Percentiles rank a stretch among this genome's conserved stretches.
Evolutionary conservation across 2,113 vertebrate genomes (phyloP).

Genomic region (Syrrhaptes paradoxus): DNA sequence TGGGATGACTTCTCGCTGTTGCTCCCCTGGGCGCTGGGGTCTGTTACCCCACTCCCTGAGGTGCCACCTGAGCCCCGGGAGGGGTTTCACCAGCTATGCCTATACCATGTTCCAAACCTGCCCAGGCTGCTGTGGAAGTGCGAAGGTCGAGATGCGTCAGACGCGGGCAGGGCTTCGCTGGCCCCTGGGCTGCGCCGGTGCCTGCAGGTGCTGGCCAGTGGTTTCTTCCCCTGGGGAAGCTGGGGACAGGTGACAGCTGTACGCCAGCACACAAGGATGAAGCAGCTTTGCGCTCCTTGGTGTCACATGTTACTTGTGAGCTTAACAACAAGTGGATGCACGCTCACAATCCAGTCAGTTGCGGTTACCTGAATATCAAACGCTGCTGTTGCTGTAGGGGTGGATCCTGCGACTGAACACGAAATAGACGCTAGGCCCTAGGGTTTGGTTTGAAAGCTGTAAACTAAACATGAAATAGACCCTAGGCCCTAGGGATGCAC

Average conservation of each 20-base stretch:
- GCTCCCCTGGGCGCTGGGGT: neutral
- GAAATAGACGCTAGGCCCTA: no score
- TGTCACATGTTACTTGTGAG: neutral
- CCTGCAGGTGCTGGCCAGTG: rapidly evolving
- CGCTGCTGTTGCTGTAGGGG: neutral
- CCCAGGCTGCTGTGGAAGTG: rapidly evolving
- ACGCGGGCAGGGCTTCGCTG: rapidly evolving
- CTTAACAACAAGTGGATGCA: neutral
- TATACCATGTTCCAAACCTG: rapidly evolving
- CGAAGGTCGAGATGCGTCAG: rapidly evolving
- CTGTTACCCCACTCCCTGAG: rapidly evolving
- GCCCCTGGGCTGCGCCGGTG: rapidly evolving
- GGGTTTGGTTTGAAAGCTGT: no score
- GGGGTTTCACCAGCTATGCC: neutral
- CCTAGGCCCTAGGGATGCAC: neutral
- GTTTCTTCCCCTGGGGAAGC: neutral
- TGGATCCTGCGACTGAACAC: neutral
- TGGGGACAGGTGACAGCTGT: neutral
- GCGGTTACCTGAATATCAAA: neutral
- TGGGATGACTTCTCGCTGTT: neutral
- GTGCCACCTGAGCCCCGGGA: rapidly evolving
- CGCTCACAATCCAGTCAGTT: neutral
- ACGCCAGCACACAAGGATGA: rapidly evolving
- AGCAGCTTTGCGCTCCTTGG: rapidly evolving
- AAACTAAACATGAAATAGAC: neutral